Evolutionary conservation across 2,113 vertebrate genomes (phyloP).

Genomic region (Eulemur macaco): DNA sequence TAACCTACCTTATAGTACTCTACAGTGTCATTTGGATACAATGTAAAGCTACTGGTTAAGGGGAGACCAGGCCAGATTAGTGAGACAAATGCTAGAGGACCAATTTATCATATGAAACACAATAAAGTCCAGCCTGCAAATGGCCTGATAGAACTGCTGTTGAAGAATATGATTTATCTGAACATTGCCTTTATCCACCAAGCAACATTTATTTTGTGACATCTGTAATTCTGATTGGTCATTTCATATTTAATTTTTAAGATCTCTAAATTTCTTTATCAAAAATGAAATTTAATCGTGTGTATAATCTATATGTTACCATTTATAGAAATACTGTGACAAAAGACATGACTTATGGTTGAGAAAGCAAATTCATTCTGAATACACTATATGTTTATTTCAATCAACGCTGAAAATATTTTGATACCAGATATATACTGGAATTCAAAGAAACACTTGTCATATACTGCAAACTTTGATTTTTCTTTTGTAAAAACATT

Average conservation of each 20-base stretch:
- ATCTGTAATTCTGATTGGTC: not conserved
- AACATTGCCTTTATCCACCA: not conserved
- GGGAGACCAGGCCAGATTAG: not conserved
- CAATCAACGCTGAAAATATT: slow-evolving; percentile 14
- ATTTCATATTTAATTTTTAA: slow-evolving; percentile 19
- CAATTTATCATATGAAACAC: not conserved
- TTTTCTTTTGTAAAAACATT: not conserved
- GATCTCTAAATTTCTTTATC: not conserved
- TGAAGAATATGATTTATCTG: not conserved
- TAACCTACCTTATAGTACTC: not conserved
- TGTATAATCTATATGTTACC: not conserved
- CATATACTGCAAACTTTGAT: not conserved
- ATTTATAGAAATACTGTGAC: not conserved
- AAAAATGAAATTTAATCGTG: not conserved
- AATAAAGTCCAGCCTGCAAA: not conserved
- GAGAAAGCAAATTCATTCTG: not conserved
- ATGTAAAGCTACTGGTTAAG: not conserved
- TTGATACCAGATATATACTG: slow-evolving; percentile 62
- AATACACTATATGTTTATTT: not conserved
- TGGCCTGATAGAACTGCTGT: not conserved
- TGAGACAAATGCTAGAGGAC: not conserved
- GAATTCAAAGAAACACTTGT: slow-evolving; percentile 72
- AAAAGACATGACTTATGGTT: not conserved
- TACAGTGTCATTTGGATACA: not conserved
- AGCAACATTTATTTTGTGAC: not conserved